phyloP scores from a whole-genome alignment of 2,797 vertebrate species.

The Ara ararauna region DNA sequence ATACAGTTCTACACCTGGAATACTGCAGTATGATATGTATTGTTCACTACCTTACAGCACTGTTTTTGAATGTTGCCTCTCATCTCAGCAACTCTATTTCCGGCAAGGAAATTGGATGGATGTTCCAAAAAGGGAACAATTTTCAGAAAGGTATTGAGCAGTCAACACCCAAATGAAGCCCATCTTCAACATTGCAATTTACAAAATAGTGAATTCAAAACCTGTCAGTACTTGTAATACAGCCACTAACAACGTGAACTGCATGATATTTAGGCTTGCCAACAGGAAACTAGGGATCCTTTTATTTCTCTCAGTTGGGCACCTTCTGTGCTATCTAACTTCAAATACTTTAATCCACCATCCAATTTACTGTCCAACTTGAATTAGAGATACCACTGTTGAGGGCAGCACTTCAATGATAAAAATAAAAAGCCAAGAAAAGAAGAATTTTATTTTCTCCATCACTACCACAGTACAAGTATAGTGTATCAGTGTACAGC shows the following conservation, averaged over 20 bases:
- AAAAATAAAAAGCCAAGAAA: neutral
- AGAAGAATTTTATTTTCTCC: neutral
- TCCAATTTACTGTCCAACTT: neutral
- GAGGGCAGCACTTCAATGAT: neutral
- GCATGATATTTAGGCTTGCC: neutral
- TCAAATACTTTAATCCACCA: conserved; percentile 7
- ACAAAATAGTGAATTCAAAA: neutral
- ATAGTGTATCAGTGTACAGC: neutral
- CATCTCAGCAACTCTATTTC: neutral
- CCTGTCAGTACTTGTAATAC: neutral
- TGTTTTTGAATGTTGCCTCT: neutral
- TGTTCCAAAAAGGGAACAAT: neutral
- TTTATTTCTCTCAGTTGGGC: neutral
- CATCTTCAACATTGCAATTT: neutral
- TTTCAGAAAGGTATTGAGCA: neutral
- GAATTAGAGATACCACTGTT: neutral
- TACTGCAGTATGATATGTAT: neutral
- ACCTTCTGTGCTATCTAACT: neutral
- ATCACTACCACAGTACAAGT: neutral
- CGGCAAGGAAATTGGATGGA: neutral
- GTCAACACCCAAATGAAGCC: neutral
- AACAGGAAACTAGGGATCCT: neutral
- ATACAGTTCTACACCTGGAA: neutral
- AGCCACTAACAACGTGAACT: neutral
- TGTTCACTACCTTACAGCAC: neutral